A percentile compares a stretch with the other conserved stretches of the same genome.
Conservation (phyloP, 2,113 vertebrate genomes). For the Etheostoma spectabile region DNA sequence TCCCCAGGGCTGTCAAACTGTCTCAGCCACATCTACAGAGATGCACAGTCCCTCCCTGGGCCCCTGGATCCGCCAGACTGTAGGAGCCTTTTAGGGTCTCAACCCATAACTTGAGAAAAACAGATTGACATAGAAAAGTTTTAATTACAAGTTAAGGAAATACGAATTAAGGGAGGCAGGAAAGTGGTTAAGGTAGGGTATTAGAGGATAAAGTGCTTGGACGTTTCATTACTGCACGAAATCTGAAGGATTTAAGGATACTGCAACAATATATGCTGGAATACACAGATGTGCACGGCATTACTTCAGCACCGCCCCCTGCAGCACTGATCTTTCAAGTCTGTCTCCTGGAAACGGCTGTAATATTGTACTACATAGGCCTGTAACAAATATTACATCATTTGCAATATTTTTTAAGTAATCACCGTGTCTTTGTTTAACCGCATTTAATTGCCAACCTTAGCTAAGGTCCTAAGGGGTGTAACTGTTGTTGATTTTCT, state of each 20-base stretch:
- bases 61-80: not conserved
- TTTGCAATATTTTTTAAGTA: too few species aligned
- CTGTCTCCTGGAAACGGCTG: not conserved
- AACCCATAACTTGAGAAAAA: constrained; percentile 10
- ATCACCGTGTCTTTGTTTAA: too few species aligned
- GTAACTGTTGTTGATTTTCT: too few species aligned
- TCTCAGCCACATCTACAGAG: constrained; percentile 16
- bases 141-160: constrained; percentile 30
- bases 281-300: not conserved
- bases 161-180: constrained; percentile 2
- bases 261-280: not conserved
- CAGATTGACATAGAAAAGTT: constrained; percentile 21
- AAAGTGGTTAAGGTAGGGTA: constrained; percentile 3
- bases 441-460: too few species aligned
- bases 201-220: constrained; percentile 28
- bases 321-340: not conserved
- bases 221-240: constrained; percentile 38
- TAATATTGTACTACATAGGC: too few species aligned
- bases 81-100: not conserved
- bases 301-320: not conserved
- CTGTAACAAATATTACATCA: too few species aligned
- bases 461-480: too few species aligned
- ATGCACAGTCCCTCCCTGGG: not conserved
- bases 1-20: constrained; percentile 14
- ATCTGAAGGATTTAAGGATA: constrained; percentile 35